Base-by-base conservation (phyloP, 2,888 invertebrate species). In the Agonopterix arenella region DNA sequence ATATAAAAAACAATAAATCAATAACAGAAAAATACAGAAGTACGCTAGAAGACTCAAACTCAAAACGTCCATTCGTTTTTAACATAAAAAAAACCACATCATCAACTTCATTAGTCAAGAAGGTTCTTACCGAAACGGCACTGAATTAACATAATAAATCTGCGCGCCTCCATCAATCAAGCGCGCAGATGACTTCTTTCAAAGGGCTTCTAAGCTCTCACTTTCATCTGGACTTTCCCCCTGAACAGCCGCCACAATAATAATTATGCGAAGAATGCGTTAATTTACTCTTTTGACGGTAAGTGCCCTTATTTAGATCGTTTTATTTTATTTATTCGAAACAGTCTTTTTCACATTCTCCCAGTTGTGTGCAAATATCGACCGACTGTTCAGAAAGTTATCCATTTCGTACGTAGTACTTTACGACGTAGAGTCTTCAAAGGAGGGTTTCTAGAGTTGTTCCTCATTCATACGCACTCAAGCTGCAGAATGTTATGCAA, bases 101-200 rank as follows among this genome's bases (percentile, higher is more conserved):
- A 5, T 40, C 13, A 11, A 18, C 13, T 54, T 54, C 52, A 54
- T 54, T 54, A 54, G 48, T 16, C 36, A 38, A 46, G 10, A 44
- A 44, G 46, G 48, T 38, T 10, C 48, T 52, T 44, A 38, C 40
- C n/a, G 40, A 11, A 45, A 66, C 65, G 72, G 60, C 61, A 56
- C 61, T 51, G 84, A 80, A 86, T 85, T 86, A 88, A 75, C 88
- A 88, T 86, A 86, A 78, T 84, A 84, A 88, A 86, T 85, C 88
- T 83, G 73, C 58, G 62, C 52, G 62, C 52, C 51, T 52, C 73
- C 82, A 88, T 88, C 86, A 86, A 86, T 86, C 86, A 86, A 72
- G 61, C 54, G 45, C 60, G 57, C 59, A 68, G 78, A 76, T 77
- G 81, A 80, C 75, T 82, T 80, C 79, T 78, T 78, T 80, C 73